Evolutionary conservation across 2,888 invertebrate species (phyloP).

Genomic region (Pyrrhosoma nymphula): DNA sequence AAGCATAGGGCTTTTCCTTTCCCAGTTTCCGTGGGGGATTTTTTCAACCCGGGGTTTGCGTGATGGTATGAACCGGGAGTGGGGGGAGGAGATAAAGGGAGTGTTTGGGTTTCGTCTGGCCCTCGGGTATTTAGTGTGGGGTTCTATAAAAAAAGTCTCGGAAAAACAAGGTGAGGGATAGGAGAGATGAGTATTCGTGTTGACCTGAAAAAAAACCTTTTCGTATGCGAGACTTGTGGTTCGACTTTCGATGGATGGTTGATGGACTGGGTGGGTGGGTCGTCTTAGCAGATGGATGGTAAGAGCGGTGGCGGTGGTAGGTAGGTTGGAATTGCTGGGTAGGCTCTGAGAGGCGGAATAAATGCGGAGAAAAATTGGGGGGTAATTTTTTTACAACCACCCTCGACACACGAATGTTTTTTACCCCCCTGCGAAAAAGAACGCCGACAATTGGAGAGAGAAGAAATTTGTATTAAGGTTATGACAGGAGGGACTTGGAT

Average conservation of each 20-base stretch:
- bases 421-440: neutral
- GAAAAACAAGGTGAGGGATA: neutral
- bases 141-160: neutral
- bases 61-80: neutral
- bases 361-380: neutral
- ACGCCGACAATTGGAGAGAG: neutral
- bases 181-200: neutral
- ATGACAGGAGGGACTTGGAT: neutral
- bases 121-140: neutral
- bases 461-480: neutral
- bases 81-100: neutral
- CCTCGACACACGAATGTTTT: neutral
- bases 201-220: neutral
- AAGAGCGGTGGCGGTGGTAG: neutral
- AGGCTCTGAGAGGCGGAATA: neutral
- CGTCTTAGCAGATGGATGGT: neutral
- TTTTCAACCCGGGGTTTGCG: neutral
- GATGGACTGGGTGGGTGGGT: neutral
- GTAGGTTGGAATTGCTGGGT: neutral
- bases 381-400: neutral
- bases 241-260: conserved; percentile 1
- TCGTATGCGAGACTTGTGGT: conserved; percentile 9
- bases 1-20: neutral
- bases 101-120: neutral
- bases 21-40: neutral